phyloP scores from a whole-genome alignment of 1,140 invertebrate species.

The Hirudo medicinalis region DNA sequence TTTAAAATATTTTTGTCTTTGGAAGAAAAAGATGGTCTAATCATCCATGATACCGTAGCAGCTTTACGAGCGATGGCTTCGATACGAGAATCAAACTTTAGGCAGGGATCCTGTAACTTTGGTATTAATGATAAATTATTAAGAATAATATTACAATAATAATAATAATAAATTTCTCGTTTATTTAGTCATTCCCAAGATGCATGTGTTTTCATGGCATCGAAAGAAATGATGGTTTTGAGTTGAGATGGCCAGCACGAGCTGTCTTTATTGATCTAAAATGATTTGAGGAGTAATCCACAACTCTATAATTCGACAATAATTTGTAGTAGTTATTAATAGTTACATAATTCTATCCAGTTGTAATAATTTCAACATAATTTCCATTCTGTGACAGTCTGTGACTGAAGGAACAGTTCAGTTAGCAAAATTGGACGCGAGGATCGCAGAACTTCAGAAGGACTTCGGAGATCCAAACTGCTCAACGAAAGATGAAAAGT shows the following conservation, averaged over 20 bases:
- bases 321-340: too few relatives aligned
- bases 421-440: slow-evolving; percentile 75
- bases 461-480: slow-evolving; percentile 23
- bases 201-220: too few relatives aligned
- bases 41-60: too few relatives aligned
- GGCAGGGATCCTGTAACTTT: too few relatives aligned
- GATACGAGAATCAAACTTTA: too few relatives aligned
- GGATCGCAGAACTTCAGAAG: slow-evolving; percentile 60
- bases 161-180: background rate
- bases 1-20: too few relatives aligned
- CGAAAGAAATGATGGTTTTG: background rate
- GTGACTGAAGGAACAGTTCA: slow-evolving; percentile 92
- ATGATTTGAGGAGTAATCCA: background rate
- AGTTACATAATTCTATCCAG: too few relatives aligned
- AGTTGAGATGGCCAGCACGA: background rate
- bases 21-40: too few relatives aligned
- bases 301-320: too few relatives aligned
- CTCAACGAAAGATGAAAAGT: background rate
- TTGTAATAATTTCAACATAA: background rate
- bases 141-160: background rate
- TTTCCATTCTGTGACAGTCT: slow-evolving; percentile 44
- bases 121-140: background rate
- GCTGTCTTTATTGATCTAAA: background rate
- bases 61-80: too few relatives aligned
- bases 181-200: background rate